Evolutionary conservation across 2,888 invertebrate genomes (phyloP).

Genomic region (Trichogramma dendrolimi): DNA sequence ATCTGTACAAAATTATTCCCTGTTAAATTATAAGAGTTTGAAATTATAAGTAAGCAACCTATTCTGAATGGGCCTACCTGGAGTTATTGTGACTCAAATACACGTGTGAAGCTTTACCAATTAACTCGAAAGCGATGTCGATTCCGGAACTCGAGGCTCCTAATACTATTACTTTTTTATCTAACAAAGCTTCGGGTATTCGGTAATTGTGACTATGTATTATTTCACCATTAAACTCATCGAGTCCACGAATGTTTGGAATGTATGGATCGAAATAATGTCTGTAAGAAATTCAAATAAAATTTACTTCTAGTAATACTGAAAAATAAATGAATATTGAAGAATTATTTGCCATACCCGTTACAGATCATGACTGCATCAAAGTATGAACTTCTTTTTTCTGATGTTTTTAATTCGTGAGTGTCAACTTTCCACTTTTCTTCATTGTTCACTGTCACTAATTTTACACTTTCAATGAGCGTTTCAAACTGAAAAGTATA

Average conservation of each 20-base stretch:
- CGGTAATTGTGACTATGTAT: conserved; percentile 75
- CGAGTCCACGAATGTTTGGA: conserved; percentile 54
- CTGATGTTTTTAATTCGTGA: conserved; percentile 51
- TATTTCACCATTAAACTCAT: conserved; percentile 57
- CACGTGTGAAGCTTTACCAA: conserved; percentile 53
- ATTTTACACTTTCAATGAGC: conserved; percentile 53
- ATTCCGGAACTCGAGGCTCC: conserved; percentile 73
- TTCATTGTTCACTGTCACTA: conserved; percentile 31
- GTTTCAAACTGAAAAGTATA: conserved; percentile 51
- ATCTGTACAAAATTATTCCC: neutral
- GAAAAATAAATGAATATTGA: neutral
- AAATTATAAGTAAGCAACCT: no score
- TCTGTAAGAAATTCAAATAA: conserved; percentile 3
- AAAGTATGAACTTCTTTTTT: conserved; percentile 52
- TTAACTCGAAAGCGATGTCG: conserved; percentile 68
- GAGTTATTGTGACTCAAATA: conserved; percentile 57
- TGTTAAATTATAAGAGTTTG: no score
- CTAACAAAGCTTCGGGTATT: conserved; percentile 58
- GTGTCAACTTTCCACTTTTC: conserved; percentile 55
- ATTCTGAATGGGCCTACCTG: conserved; percentile 39
- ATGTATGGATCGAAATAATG: conserved; percentile 55
- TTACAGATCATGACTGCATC: conserved; percentile 67
- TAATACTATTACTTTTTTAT: conserved; percentile 62
- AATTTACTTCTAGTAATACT: neutral
- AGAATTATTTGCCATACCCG: conserved; percentile 52